Evolutionary conservation across 1,140 invertebrate genomes (phyloP), one percentile per base, ranked within the genome.

Genomic region (Conus betulinus): DNA sequence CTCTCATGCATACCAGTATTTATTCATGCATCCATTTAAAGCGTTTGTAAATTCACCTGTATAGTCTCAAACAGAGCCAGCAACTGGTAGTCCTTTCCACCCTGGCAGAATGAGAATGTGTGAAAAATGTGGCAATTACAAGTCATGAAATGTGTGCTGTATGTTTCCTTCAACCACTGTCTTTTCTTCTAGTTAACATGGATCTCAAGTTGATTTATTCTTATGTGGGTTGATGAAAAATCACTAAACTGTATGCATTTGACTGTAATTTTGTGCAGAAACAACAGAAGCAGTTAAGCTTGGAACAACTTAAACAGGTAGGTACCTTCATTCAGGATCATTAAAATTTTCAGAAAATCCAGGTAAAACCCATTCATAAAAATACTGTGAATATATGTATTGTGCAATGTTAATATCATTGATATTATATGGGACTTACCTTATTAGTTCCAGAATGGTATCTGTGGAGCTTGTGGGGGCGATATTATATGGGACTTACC

Each of bases 271-370:
- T 86, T 74, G 89, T 90, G 85, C 90, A 90, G 90, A 90, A 83
- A 88, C 67, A 90, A 79, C 88, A 90, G 79, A 85, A 81, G 79
- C 78, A 89, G 86, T 74, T 88, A 88, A 85, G 27, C 20, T 71
- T 88, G 53, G 90, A 90, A 17, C 84, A 90, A 60, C 55, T 89
- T 3, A 90, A 90, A 79, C 88, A 90, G 90, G 90, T 90, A 25
- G 17, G 74, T 88, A n/a, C 52, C 6, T 51, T 27, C 67, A 85
- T 55, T 57, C 20, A 23, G 11, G 6, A 23, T 63, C 6, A 71
- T 13, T 71, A 71, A 20, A 23, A 7, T 23, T 13, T 23, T 23
- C 13, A 23, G 67, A 71, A 71, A 71, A 23, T 71, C 6, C 13
- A 71, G 67, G 67, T 71, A 23, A 71, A 60, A 39, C 39, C 39